Percentiles rank a stretch among this genome's conserved stretches.
These are phyloP conservation scores for Papilio helenus DNA, from an alignment of 1,140 invertebrate species.

Conservation along the genomic window DNA sequence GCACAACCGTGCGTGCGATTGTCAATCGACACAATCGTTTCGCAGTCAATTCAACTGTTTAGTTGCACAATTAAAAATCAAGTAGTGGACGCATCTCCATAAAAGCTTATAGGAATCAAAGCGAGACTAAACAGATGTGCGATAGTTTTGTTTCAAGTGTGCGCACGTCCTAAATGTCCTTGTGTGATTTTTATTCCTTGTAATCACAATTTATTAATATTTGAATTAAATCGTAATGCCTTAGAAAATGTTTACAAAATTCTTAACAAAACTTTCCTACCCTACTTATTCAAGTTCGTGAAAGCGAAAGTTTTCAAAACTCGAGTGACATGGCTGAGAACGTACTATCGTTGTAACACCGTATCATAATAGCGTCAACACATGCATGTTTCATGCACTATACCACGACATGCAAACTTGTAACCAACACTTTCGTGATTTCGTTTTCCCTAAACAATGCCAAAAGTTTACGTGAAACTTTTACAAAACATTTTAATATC, in stretches of 20 bases:
- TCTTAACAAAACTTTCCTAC: neutral
- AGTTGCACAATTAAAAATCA: too few relatives aligned
- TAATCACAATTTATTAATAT: too few relatives aligned
- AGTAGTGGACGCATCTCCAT: too few relatives aligned
- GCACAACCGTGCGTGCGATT: too few relatives aligned
- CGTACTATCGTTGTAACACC: neutral
- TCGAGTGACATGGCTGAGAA: neutral
- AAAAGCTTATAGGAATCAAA: too few relatives aligned
- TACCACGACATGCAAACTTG: neutral
- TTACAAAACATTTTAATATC: neutral
- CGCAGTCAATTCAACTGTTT: too few relatives aligned
- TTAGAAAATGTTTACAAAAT: neutral
- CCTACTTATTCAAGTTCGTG: neutral
- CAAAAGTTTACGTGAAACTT: neutral
- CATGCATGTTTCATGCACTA: neutral
- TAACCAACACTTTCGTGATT: slow-evolving; percentile 6
- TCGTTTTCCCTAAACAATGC: neutral
- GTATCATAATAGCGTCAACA: neutral
- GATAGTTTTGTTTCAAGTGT: too few relatives aligned
- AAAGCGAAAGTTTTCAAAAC: neutral
- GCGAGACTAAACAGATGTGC: too few relatives aligned
- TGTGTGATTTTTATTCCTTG: too few relatives aligned
- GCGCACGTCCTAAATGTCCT: too few relatives aligned
- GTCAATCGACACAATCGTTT: too few relatives aligned
- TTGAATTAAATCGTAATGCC: too few relatives aligned